These are phyloP conservation scores for Bubalus kerabau DNA, from an alignment of 2,113 vertebrate species.

Conservation along the genomic window DNA sequence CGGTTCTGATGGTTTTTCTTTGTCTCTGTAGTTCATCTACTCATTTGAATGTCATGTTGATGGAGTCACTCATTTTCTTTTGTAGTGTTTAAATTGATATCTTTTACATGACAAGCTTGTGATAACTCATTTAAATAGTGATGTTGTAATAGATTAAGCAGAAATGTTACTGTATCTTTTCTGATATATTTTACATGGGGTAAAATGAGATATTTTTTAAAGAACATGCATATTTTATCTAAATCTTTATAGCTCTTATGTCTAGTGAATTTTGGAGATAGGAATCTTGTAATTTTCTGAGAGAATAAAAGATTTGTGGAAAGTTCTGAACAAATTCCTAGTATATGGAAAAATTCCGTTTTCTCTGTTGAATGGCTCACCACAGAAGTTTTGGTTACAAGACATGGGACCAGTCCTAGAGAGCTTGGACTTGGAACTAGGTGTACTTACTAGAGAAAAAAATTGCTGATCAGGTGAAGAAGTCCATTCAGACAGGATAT, in stretches of 20 bases:
- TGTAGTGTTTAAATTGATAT: not conserved
- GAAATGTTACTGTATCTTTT: conserved; percentile 14
- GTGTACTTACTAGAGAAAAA: not conserved
- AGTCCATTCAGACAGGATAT: not conserved
- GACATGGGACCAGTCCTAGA: not conserved
- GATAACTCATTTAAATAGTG: conserved; percentile 9
- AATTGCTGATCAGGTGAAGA: not conserved
- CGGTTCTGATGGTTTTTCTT: not conserved
- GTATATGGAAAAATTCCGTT: not conserved
- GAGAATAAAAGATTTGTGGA: not conserved
- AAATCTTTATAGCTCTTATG: not conserved
- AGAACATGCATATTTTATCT: not conserved
- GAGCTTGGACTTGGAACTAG: not conserved
- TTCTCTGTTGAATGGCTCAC: not conserved
- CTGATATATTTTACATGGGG: not conserved
- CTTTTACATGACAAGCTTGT: not conserved
- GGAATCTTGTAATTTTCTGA: not conserved
- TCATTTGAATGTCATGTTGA: conserved; percentile 15
- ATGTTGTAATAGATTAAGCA: conserved; percentile 8
- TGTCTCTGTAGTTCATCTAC: not conserved
- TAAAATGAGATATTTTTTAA: conserved; percentile 14
- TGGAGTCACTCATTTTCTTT: not conserved
- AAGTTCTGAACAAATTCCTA: conserved; percentile 22
- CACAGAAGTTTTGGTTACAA: not conserved
- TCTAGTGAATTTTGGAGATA: not conserved